Evolutionary conservation across 1,140 invertebrate species (phyloP).

Genomic region (Eueides isabella): DNA sequence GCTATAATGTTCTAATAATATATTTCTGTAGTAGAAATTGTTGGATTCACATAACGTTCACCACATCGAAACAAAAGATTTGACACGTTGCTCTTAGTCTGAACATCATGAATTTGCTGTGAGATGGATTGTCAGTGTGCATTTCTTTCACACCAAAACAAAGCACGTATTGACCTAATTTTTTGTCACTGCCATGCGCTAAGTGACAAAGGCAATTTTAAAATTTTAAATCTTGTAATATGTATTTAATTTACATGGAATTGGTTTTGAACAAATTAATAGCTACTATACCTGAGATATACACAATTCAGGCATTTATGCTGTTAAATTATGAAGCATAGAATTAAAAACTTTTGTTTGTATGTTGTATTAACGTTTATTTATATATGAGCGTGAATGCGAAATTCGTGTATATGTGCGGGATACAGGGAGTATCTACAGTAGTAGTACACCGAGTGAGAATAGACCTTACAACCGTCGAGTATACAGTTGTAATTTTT

Average conservation of each 20-base stretch:
- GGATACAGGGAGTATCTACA: too few species aligned
- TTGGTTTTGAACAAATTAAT: not conserved
- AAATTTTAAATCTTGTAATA: not conserved
- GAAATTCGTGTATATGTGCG: too few species aligned
- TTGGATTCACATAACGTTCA: not conserved
- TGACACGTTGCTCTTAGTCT: not conserved
- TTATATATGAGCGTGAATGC: too few species aligned
- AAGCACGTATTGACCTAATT: constrained; percentile 9
- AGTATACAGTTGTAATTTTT: too few species aligned
- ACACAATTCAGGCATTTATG: not conserved
- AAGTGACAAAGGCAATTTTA: not conserved
- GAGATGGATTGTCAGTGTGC: not conserved
- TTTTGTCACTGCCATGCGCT: not conserved
- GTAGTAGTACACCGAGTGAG: too few species aligned
- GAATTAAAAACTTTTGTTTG: too few species aligned
- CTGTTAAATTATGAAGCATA: not conserved
- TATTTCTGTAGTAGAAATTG: not conserved
- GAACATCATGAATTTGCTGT: not conserved
- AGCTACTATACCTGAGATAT: not conserved
- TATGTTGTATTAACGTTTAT: too few species aligned
- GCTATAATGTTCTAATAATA: too few species aligned
- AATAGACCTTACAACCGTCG: too few species aligned
- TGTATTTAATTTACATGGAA: not conserved
- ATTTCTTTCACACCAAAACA: not conserved
- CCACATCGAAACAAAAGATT: not conserved